Evolutionary conservation across 2,797 vertebrate genomes (phyloP).

Genomic region (Anguilla marmorata): DNA sequence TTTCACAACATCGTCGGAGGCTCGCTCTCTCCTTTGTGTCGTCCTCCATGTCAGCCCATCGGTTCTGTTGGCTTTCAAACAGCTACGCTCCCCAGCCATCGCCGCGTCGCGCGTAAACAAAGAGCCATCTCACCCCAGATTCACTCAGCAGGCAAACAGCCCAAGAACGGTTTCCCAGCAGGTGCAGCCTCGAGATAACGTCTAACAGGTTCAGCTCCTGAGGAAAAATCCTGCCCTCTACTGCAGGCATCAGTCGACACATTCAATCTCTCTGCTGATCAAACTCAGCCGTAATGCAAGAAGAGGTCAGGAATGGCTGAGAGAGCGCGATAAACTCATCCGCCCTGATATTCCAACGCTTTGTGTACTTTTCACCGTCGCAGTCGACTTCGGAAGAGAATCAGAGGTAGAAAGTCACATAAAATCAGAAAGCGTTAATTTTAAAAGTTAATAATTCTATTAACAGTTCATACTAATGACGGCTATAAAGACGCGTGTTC

Average conservation of each 20-base stretch:
- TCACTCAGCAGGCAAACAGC: constrained; percentile 19
- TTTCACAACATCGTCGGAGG: background rate
- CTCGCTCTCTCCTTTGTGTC: background rate
- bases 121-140: constrained; percentile 10
- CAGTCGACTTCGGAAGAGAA: background rate
- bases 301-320: background rate
- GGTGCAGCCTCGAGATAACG: constrained; percentile 32
- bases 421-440: background rate
- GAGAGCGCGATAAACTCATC: background rate
- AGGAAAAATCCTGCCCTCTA: constrained; percentile 15
- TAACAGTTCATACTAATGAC: background rate
- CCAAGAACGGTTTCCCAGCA: constrained; percentile 22
- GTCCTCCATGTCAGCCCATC: background rate
- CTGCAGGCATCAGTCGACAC: constrained; percentile 12
- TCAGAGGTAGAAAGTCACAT: background rate
- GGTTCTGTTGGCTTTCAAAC: background rate
- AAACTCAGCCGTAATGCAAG: background rate
- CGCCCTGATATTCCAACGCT: background rate
- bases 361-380: background rate
- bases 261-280: constrained; percentile 27
- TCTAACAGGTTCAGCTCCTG: background rate
- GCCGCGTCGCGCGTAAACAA: constrained; percentile 17
- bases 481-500: background rate
- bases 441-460: background rate
- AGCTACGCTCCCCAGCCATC: background rate